Conservation (phyloP, 2,888 invertebrate genomes). For the Morpho achilles region DNA sequence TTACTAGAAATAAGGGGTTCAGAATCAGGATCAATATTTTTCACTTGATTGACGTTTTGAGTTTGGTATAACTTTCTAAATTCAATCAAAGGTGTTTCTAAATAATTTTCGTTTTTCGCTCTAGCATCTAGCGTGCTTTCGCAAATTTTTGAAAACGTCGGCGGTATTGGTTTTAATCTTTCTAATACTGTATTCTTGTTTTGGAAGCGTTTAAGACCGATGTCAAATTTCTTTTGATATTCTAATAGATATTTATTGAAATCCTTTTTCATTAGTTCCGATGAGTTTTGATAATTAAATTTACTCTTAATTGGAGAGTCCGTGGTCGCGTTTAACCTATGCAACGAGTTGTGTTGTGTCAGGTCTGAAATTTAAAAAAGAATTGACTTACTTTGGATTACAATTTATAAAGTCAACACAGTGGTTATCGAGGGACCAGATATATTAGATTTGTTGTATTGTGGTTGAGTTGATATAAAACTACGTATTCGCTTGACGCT, state of each 20-base stretch:
- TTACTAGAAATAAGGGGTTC: not conserved
- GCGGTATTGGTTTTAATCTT: slow-evolving; percentile 40
- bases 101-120: slow-evolving; percentile 36
- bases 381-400: not conserved
- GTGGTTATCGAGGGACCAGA: too few species aligned
- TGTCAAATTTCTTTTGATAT: slow-evolving; percentile 41
- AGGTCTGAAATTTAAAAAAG: slow-evolving; percentile 16
- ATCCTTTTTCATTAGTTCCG: slow-evolving; percentile 33
- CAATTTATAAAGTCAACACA: too few species aligned
- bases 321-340: slow-evolving; percentile 25
- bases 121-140: slow-evolving; percentile 17
- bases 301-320: slow-evolving; percentile 18
- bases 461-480: too few species aligned
- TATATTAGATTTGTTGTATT: too few species aligned
- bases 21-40: not conserved
- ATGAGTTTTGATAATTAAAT: slow-evolving; percentile 11
- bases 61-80: slow-evolving; percentile 59
- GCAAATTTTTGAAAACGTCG: slow-evolving; percentile 25
- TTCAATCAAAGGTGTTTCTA: slow-evolving; percentile 57
- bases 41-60: slow-evolving; percentile 21
- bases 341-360: slow-evolving; percentile 30
- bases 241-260: slow-evolving; percentile 51
- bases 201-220: slow-evolving; percentile 36
- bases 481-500: too few species aligned
- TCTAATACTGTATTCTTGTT: slow-evolving; percentile 36